Conservation (phyloP, 2,888 invertebrate genomes). For the Eurytoma adleriae region DNA sequence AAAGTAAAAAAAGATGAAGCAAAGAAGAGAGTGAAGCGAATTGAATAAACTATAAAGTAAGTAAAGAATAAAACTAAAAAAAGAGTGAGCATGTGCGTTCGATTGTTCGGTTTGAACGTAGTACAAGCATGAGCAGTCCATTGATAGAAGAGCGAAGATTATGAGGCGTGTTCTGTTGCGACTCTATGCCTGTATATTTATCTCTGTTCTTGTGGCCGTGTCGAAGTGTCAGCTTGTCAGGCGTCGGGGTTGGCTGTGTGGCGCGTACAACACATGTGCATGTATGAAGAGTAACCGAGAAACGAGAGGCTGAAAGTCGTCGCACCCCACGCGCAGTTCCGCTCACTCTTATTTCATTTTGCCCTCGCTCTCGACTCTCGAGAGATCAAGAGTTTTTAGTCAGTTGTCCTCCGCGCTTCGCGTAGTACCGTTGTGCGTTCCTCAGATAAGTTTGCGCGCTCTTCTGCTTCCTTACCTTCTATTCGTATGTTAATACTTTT, state of each 20-base stretch:
- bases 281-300: neutral
- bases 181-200: neutral
- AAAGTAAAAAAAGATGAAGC: too few species aligned
- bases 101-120: too few species aligned
- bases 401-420: slow-evolving; percentile 45
- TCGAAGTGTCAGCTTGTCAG: slow-evolving; percentile 12
- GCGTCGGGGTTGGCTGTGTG: slow-evolving; percentile 11
- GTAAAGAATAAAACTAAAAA: too few species aligned
- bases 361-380: neutral
- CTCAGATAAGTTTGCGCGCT: neutral
- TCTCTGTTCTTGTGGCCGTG: neutral
- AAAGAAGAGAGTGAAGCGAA: too few species aligned
- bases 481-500: neutral
- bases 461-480: neutral
- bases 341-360: slow-evolving; percentile 54
- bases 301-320: slow-evolving; percentile 33
- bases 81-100: too few species aligned
- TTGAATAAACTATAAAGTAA: too few species aligned
- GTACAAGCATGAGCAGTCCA: too few species aligned
- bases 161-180: slow-evolving; percentile 48
- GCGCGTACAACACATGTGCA: slow-evolving; percentile 12
- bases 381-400: slow-evolving; percentile 10
- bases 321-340: slow-evolving; percentile 65
- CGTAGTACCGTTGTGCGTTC: neutral
- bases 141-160: slow-evolving; percentile 18